These are phyloP conservation scores for Furcula furcula DNA, from an alignment of 2,888 invertebrate species.

Conservation along the genomic window DNA sequence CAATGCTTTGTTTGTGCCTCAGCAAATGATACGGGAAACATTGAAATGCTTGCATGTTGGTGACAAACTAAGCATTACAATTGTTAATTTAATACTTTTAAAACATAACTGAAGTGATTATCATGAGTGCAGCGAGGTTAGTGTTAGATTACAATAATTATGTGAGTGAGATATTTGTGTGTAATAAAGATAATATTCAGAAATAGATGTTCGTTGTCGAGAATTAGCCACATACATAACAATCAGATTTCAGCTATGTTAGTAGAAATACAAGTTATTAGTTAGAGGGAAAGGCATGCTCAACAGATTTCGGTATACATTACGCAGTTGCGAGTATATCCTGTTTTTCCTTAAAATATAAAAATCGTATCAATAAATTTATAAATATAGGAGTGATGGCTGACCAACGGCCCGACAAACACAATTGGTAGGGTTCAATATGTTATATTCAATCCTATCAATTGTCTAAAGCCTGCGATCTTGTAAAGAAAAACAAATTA, in stretches of 20 bases:
- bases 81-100: slow-evolving; percentile 16
- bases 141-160: slow-evolving; percentile 5
- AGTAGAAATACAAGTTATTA: slow-evolving; percentile 9
- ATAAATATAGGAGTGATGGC: no score
- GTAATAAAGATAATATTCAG: slow-evolving; percentile 9
- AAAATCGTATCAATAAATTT: no score
- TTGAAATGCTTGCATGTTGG: slow-evolving; percentile 1
- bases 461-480: no score
- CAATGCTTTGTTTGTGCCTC: slow-evolving; percentile 28
- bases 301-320: no score
- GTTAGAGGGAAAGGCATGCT: no score
- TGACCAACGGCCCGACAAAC: no score
- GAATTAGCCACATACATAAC: slow-evolving; percentile 78
- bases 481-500: no score
- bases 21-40: slow-evolving; percentile 9
- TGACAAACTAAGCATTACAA: slow-evolving; percentile 51
- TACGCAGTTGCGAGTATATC: no score
- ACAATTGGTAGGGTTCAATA: no score
- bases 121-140: slow-evolving; percentile 61
- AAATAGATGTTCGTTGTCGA: slow-evolving; percentile 60
- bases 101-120: slow-evolving; percentile 78
- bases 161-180: slow-evolving; percentile 9
- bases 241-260: slow-evolving; percentile 76
- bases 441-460: no score
- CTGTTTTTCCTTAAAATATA: no score